Evolutionary conservation across 2,888 invertebrate species (phyloP).

Genomic region (Hydrotaea cyrtoneurina): DNA sequence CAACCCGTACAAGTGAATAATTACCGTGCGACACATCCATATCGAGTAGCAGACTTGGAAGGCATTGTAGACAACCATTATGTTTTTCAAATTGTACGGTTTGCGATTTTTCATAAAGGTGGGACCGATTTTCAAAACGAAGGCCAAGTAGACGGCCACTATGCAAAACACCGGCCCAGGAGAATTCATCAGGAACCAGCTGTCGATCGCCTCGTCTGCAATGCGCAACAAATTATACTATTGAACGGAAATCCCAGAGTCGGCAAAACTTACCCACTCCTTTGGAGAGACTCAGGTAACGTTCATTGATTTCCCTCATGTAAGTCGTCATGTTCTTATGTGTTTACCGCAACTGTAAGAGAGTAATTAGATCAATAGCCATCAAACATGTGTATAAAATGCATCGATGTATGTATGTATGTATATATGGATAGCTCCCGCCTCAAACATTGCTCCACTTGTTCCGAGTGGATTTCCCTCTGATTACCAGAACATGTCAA

Average conservation of each 20-base stretch:
- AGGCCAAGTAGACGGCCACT: conserved; percentile 85
- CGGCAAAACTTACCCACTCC: conserved; percentile 76
- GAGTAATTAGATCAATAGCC: too few species aligned
- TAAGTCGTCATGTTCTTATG: conserved; percentile 74
- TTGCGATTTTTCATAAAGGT: conserved; percentile 88
- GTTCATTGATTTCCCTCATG: conserved; percentile 78
- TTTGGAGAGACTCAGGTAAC: conserved; percentile 76
- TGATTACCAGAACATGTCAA: too few species aligned
- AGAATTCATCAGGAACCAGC: conserved; percentile 90
- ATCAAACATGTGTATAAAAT: too few species aligned
- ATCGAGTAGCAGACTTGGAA: conserved; percentile 92
- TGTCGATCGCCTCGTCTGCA: conserved; percentile 88
- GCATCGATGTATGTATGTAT: too few species aligned
- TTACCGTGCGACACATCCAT: conserved; percentile 83
- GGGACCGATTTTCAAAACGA: conserved; percentile 89
- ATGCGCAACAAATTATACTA: neutral
- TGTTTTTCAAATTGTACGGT: conserved; percentile 86
- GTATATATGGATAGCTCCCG: too few species aligned
- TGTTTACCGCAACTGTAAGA: too few species aligned
- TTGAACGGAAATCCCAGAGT: neutral
- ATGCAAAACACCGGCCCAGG: conserved; percentile 87
- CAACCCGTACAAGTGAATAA: conserved; percentile 52
- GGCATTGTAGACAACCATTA: conserved; percentile 91
- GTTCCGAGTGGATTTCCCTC: too few species aligned
- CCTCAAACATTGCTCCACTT: too few species aligned